phyloP scores from a whole-genome alignment of 2,797 vertebrate species.

The Acanthurus leucopareius region DNA sequence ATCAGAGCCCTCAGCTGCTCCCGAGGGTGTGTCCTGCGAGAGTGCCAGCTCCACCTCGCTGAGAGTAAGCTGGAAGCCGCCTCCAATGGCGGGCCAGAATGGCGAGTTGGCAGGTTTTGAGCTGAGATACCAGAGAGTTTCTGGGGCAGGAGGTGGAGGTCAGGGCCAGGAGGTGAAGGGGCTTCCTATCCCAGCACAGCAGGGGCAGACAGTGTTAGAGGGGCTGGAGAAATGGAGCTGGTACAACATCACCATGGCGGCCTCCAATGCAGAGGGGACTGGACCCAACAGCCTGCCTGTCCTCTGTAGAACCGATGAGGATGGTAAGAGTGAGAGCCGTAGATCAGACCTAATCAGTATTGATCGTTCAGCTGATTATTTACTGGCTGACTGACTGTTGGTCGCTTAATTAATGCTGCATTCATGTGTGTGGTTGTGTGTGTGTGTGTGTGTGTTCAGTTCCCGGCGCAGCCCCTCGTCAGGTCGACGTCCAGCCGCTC shows the following conservation, averaged over 20 bases:
- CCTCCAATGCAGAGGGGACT: slow-evolving; percentile 88
- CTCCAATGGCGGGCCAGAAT: slow-evolving; percentile 90
- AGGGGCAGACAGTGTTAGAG: slow-evolving; percentile 88
- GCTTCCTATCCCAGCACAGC: slow-evolving; percentile 83
- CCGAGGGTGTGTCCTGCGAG: slow-evolving; percentile 93
- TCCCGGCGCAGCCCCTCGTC: slow-evolving; percentile 92
- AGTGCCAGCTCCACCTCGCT: slow-evolving; percentile 94
- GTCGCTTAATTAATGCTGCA: slow-evolving; percentile 53
- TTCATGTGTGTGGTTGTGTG: slow-evolving; percentile 12
- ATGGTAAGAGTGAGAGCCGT: slow-evolving; percentile 85
- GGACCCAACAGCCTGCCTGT: slow-evolving; percentile 92
- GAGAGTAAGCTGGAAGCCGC: slow-evolving; percentile 96
- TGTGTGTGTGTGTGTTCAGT: slow-evolving; percentile 80
- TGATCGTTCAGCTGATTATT: slow-evolving; percentile 65
- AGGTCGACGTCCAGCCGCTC: slow-evolving; percentile 92
- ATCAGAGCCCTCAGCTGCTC: slow-evolving; percentile 94
- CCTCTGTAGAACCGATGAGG: slow-evolving; percentile 93
- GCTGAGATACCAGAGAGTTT: slow-evolving; percentile 91
- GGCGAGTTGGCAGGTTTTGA: slow-evolving; percentile 93
- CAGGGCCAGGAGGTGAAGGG: slow-evolving; percentile 86
- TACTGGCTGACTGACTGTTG: slow-evolving; percentile 41
- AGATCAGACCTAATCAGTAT: slow-evolving; percentile 55
- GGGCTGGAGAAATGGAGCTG: slow-evolving; percentile 94
- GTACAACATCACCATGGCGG: slow-evolving; percentile 91
- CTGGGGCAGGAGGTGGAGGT: slow-evolving; percentile 83